Percentiles rank a stretch among this genome's conserved stretches.
These are phyloP conservation scores for Caenorhabditis sp. DNA, from an alignment of 2,888 invertebrate genomes.

Conservation along the genomic window DNA sequence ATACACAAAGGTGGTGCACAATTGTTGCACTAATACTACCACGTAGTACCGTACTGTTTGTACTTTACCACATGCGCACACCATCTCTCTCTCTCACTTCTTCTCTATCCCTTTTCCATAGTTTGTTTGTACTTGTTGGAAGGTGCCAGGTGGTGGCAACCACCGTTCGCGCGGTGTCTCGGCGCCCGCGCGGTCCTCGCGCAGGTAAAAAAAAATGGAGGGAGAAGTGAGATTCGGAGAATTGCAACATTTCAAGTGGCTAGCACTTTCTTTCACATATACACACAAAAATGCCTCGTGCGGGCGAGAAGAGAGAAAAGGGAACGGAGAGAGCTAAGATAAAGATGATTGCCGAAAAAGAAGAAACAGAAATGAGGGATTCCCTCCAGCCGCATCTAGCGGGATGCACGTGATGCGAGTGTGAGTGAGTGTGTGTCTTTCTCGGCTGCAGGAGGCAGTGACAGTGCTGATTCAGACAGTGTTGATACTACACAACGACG, in stretches of 20 bases:
- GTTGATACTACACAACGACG: conserved; percentile 45
- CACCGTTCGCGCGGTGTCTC: conserved; percentile 48
- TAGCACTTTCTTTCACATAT: conserved; percentile 44
- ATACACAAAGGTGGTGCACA: conserved; percentile 31
- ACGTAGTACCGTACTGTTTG: conserved; percentile 45
- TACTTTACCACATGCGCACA: conserved; percentile 20
- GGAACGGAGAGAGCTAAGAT: background rate
- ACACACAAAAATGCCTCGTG: conserved; percentile 35
- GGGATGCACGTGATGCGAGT: conserved; percentile 38
- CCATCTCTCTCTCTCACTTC: conserved; percentile 10
- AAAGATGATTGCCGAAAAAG: background rate
- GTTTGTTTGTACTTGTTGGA: conserved; percentile 57
- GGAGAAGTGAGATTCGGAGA: conserved; percentile 43
- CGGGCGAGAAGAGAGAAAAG: conserved; percentile 1
- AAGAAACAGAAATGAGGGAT: conserved; percentile 26
- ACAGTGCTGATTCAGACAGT: conserved; percentile 51
- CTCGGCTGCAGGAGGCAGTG: conserved; percentile 17
- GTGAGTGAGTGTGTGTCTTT: conserved; percentile 29
- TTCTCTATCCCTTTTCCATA: conserved; percentile 39
- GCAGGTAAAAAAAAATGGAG: conserved; percentile 27
- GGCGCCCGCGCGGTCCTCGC: conserved; percentile 32
- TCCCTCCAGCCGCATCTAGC: conserved; percentile 20
- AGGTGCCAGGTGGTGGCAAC: conserved; percentile 55
- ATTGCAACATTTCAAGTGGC: conserved; percentile 54
- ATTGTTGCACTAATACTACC: conserved; percentile 43